phyloP scores from a whole-genome alignment of 2,888 invertebrate genomes.

The Ichneumoninae sp. region DNA sequence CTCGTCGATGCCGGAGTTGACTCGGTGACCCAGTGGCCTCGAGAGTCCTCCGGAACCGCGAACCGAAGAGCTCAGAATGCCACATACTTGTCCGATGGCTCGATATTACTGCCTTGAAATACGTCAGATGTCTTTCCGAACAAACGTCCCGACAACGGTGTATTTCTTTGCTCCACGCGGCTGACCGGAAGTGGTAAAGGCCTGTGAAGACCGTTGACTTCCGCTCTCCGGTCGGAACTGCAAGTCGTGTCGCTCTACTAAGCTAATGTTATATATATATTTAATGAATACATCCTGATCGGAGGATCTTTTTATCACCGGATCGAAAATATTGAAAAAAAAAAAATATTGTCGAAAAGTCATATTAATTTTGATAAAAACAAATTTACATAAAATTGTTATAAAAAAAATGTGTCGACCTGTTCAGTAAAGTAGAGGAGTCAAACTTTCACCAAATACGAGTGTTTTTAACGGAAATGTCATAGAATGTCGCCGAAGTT shows the following conservation, averaged over 20 bases:
- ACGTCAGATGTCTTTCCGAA: not conserved
- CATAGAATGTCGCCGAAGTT: not conserved
- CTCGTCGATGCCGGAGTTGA: constrained; percentile 64
- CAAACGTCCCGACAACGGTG: not conserved
- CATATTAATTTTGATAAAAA: too few species aligned
- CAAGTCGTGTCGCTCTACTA: not conserved
- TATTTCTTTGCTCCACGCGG: not conserved
- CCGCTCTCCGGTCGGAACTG: constrained; percentile 2
- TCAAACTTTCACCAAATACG: too few species aligned
- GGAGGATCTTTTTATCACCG: too few species aligned
- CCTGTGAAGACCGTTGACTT: constrained; percentile 13
- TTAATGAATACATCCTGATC: not conserved
- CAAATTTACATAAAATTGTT: too few species aligned
- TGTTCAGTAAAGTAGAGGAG: too few species aligned
- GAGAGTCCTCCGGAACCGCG: constrained; percentile 58
- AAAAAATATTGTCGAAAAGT: too few species aligned
- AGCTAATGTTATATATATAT: not conserved
- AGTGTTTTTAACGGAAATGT: not conserved
- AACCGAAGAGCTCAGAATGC: constrained; percentile 29
- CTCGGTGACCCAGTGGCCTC: constrained; percentile 77
- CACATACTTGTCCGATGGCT: constrained; percentile 31
- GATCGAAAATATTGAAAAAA: too few species aligned
- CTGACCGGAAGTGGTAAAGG: constrained; percentile 32
- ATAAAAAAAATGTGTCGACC: too few species aligned
- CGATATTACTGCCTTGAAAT: constrained; percentile 20